phyloP scores from a whole-genome alignment of 2,888 invertebrate genomes.

The Ophioninae sp. region DNA sequence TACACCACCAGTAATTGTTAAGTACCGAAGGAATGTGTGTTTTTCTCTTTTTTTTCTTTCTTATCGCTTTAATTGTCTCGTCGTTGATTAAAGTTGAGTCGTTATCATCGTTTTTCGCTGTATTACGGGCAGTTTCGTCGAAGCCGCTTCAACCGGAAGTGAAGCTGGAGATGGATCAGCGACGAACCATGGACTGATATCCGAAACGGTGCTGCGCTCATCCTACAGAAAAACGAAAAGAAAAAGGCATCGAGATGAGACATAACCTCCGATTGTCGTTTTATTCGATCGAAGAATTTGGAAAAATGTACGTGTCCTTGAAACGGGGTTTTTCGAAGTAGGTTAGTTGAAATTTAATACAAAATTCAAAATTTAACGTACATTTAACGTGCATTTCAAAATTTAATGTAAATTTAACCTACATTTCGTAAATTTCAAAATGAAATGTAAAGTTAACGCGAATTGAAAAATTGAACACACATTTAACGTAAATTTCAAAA shows the following conservation, averaged over 20 bases:
- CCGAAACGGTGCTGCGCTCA: constrained; percentile 81
- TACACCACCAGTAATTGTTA: constrained; percentile 47
- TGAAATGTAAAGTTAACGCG: no score
- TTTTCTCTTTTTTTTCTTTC: constrained; percentile 13
- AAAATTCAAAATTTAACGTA: no score
- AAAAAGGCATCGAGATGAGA: not conserved
- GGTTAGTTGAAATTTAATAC: no score
- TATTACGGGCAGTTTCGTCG: constrained; percentile 86
- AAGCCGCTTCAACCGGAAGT: constrained; percentile 83
- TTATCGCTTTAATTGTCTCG: constrained; percentile 38
- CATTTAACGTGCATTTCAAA: no score
- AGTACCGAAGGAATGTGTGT: constrained; percentile 54
- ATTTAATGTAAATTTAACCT: no score
- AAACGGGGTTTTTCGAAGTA: no score
- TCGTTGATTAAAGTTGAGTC: constrained; percentile 86
- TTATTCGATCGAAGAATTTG: not conserved
- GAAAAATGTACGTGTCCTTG: no score
- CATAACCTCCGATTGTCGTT: not conserved
- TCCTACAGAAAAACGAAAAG: constrained; percentile 80
- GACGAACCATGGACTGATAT: constrained; percentile 88
- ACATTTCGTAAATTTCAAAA: no score
- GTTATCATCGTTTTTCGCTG: constrained; percentile 94
- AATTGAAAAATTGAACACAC: no score
- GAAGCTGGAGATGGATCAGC: constrained; percentile 84
- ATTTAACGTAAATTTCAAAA: no score